Evolutionary conservation across 2,113 vertebrate species (phyloP).

Genomic region (Syngnathoides biaculeatus): DNA sequence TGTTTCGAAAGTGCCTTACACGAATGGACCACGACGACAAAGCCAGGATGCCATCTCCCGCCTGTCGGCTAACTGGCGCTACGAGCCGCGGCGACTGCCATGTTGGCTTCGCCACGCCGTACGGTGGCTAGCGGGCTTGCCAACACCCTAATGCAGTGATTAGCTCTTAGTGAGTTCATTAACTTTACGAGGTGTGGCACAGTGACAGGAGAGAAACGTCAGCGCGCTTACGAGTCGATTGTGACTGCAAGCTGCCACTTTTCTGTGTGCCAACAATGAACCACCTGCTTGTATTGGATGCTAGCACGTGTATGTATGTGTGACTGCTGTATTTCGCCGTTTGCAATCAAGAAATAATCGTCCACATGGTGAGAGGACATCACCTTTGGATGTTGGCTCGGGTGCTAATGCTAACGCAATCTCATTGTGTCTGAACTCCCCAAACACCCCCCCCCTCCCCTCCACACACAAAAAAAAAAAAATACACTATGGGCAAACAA

Average conservation of each 20-base stretch:
- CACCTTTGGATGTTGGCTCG: background rate
- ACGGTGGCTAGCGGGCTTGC: background rate
- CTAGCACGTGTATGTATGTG: background rate
- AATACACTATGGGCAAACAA: background rate
- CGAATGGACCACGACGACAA: background rate
- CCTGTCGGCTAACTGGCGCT: background rate
- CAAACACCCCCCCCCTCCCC: background rate
- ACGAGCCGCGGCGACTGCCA: background rate
- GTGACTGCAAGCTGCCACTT: background rate
- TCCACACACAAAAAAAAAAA: background rate
- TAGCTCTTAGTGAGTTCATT: constrained; percentile 5
- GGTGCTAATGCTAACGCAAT: background rate
- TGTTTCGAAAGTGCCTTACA: background rate
- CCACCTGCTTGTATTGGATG: background rate
- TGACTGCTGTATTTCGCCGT: background rate
- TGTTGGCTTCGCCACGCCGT: background rate
- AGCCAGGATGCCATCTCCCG: background rate
- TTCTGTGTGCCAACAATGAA: background rate
- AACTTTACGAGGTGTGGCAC: constrained; percentile 1
- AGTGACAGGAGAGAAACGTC: background rate
- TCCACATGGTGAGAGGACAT: background rate
- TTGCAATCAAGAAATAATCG: background rate
- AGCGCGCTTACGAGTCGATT: background rate
- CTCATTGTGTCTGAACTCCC: background rate
- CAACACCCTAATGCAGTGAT: background rate